These are phyloP conservation scores for Pemphredon lugubris DNA, from an alignment of 2,888 invertebrate species.

Conservation along the genomic window DNA sequence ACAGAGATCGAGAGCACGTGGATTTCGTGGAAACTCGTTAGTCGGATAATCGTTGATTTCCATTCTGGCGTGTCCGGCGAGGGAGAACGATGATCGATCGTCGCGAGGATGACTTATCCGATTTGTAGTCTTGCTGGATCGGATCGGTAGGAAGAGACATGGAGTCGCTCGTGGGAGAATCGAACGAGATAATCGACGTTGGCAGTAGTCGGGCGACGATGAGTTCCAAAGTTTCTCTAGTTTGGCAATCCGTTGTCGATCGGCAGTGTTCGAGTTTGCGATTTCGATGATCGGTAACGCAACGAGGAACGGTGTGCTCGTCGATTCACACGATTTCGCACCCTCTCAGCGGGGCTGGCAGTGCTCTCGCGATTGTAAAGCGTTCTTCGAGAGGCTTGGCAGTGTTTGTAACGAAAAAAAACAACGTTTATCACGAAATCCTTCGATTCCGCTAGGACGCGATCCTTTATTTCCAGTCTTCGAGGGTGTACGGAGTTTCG, in stretches of 20 bases:
- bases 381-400: slow-evolving; percentile 38
- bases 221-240: too few species aligned
- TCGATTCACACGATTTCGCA: too few species aligned
- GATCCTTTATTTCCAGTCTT: slow-evolving; percentile 17
- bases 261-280: slow-evolving; percentile 29
- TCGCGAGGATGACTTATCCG: neutral
- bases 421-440: slow-evolving; percentile 20
- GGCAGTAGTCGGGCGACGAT: neutral
- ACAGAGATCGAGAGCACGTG: slow-evolving; percentile 3
- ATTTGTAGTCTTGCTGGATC: neutral
- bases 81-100: neutral
- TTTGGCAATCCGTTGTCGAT: slow-evolving; percentile 25
- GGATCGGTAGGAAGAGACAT: neutral
- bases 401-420: slow-evolving; percentile 43
- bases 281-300: too few species aligned
- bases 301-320: too few species aligned
- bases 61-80: too few species aligned
- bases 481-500: slow-evolving; percentile 37
- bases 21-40: neutral
- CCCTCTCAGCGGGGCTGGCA: slow-evolving; percentile 29
- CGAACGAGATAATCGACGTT: neutral
- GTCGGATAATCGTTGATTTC: neutral
- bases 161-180: neutral
- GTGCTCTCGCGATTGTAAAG: slow-evolving; percentile 29
- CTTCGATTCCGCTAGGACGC: slow-evolving; percentile 8